Conservation (phyloP, 2,113 vertebrate genomes). For the Piprites chloris region DNA sequence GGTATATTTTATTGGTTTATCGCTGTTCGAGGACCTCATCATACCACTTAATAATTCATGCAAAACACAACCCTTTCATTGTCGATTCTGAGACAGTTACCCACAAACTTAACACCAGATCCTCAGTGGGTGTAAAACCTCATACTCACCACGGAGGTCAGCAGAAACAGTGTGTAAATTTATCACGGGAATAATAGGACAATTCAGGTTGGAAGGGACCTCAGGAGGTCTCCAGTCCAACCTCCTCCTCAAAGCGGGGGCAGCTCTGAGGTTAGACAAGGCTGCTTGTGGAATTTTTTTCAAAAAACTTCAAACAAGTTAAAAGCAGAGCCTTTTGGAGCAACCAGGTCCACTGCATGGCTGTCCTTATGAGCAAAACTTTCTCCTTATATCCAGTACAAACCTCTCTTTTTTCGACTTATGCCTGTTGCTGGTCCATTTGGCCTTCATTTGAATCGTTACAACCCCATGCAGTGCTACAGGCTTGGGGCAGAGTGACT, state of each 20-base stretch:
- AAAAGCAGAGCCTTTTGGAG: not conserved
- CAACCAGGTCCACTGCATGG: not conserved
- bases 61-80: not conserved
- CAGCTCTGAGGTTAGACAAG: not conserved
- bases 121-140: not conserved
- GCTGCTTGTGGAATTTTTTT: not conserved
- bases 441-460: not conserved
- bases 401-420: not conserved
- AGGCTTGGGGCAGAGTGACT: not conserved
- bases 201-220: not conserved
- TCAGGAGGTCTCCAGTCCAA: not conserved
- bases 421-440: not conserved
- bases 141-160: not conserved
- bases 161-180: not conserved
- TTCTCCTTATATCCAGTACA: not conserved
- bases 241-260: not conserved
- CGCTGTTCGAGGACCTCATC: not conserved
- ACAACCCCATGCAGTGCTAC: not conserved
- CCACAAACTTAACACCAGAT: not conserved
- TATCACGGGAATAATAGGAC: not conserved
- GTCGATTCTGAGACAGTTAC: not conserved
- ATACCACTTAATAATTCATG: not conserved
- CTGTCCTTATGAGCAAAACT: not conserved
- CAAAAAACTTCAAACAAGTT: not conserved
- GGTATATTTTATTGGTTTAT: not conserved